Evolutionary conservation across 2,113 vertebrate species (phyloP).

Genomic region (Chlorodrepanis virens): DNA sequence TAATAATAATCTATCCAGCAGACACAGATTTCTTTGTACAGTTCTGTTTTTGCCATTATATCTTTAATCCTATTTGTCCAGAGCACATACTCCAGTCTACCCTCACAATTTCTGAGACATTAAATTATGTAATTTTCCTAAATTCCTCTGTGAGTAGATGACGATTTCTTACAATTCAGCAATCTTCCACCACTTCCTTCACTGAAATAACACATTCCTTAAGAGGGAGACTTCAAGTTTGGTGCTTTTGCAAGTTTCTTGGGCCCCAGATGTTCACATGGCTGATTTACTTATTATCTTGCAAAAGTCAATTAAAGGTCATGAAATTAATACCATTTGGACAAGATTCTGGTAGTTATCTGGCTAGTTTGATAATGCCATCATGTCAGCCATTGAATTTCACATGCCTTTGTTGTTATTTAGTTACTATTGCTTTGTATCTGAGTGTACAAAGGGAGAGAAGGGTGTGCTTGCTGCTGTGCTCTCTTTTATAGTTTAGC

Average conservation of each 20-base stretch:
- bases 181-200: background rate
- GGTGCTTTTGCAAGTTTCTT: background rate
- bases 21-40: background rate
- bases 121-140: conserved; percentile 16
- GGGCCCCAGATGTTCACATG: background rate
- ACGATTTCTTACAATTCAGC: background rate
- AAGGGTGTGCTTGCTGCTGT: background rate
- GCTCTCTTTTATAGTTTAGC: background rate
- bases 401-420: background rate
- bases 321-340: background rate
- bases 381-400: background rate
- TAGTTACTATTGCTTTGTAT: background rate
- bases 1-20: background rate
- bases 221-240: background rate
- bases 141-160: background rate
- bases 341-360: background rate
- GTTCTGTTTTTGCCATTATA: conserved; percentile 3
- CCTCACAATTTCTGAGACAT: background rate
- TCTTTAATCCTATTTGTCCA: conserved; percentile 5
- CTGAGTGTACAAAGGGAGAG: background rate
- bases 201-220: background rate
- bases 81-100: background rate
- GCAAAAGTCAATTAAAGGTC: background rate
- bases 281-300: background rate
- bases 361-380: background rate